Evolutionary conservation across 2,797 vertebrate species (phyloP), one percentile per base, ranked within the genome.

Genomic region (Naso thynnoides): DNA sequence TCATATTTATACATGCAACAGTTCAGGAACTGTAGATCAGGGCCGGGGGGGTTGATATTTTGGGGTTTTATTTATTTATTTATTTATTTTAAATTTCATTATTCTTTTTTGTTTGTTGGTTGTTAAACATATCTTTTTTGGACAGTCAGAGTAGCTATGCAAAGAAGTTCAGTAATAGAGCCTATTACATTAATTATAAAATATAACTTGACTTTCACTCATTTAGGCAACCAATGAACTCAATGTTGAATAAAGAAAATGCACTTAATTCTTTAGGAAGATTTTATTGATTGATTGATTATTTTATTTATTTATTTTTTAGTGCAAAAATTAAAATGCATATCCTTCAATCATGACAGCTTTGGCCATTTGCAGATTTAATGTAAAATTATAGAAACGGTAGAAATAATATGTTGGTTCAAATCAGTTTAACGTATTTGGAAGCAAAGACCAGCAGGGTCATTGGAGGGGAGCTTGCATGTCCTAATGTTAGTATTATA

Each of bases 1-100:
- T 59, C 24, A 50, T 36, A 26, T 21, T 71, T 6, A 57, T 15
- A 49, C 21, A 3, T 45, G 48, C 66, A 24, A 52, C 42, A 61
- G 42, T 14, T 58, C 13, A 24, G 45, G 38, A 38, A 58, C 44
- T 50, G 14, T 26, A 50, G 15, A 21, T 6, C n/a, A 26, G 15
- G 5, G 23, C 15, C 9, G 33, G n/a, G n/a, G 13, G 13, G 8
- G 9, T 36, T 36, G 33, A 36, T 8, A 9, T 36, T 36, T 36
- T 11, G 1, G 9, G 33, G 33, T 9, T 36, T 36, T n/a, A n/a
- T n/a, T n/a, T n/a, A n/a, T n/a, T n/a, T n/a, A n/a, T n/a, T n/a
- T n/a, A n/a, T n/a, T n/a, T n/a, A n/a, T n/a, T n/a, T n/a, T n/a
- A n/a, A n/a, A n/a, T n/a, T n/a, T n/a, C n/a, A n/a, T n/a, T n/a